Evolutionary conservation across 2,113 vertebrate genomes (phyloP), one percentile per base, ranked within the genome.

Genomic region (Rousettus leschenaultii): DNA sequence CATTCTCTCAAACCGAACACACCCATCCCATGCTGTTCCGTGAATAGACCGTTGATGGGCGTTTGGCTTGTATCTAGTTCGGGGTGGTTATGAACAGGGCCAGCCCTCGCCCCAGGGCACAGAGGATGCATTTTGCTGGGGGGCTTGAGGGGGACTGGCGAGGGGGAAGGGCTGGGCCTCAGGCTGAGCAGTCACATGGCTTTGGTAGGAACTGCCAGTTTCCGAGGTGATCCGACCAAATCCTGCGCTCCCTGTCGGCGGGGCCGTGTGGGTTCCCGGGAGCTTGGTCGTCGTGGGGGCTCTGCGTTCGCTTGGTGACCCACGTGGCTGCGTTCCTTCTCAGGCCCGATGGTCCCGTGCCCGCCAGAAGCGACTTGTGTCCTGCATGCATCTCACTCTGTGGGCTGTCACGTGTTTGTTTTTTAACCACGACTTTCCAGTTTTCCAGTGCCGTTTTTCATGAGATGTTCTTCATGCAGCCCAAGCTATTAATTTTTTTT

Each of bases 151-250:
- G 5, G 15, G 15, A 51, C 51, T 51, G 3, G 51, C 16, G 15
- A 1, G 51, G 51, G 51, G 2, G 61, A 51, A 8, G 30, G 7
- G 14, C n/a, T 6, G 51, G 51, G 61, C 57, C 13, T 12, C 43
- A 43, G 45, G 57, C 43, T 3, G 33, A 84, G 71, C 21, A 16
- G 2, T 22, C n/a, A 5, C 6, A 13, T 0, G 3, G 40, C 71
- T 78, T 26, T 12, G 22, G 51, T 26, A 14, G 71, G 45, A 61
- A 51, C 8, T 5, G 19, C 51, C 59, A 14, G 1, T 55, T 75
- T n/a, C 48, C 48, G 16, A n/a, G 18, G 38, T 11, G 48, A 59
- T 2, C 45, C 82, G 12, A 35, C 48, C 24, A 26, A 22, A 3
- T 6, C 45, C 18, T 16, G 51, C 51, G 3, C 48, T 15, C 48